These are phyloP conservation scores for Zelleria hepariella DNA, from an alignment of 2,888 invertebrate genomes.

Conservation along the genomic window DNA sequence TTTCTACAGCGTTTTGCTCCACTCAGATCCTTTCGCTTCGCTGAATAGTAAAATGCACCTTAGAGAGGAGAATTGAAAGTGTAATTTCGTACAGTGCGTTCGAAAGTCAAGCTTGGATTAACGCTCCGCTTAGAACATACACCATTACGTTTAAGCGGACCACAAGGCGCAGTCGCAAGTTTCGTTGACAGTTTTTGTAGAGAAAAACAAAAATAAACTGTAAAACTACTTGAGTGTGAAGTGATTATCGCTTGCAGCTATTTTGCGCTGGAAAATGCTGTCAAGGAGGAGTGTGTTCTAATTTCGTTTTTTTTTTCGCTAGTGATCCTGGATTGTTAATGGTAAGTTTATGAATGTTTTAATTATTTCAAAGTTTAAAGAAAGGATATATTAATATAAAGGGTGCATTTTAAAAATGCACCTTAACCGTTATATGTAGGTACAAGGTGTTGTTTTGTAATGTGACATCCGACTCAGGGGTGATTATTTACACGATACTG, in stretches of 20 bases:
- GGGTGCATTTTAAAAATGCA: too few species aligned
- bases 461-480: too few species aligned
- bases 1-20: background rate
- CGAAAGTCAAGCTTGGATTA: background rate
- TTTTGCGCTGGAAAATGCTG: background rate
- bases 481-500: too few species aligned
- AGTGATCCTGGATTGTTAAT: background rate
- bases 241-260: background rate
- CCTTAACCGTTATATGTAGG: too few species aligned
- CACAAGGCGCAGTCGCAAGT: background rate
- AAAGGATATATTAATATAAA: too few species aligned
- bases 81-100: background rate
- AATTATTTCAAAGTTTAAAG: too few species aligned
- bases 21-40: background rate
- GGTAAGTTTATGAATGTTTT: background rate
- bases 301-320: background rate
- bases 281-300: background rate
- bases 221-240: slow-evolving; percentile 4
- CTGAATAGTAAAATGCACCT: background rate
- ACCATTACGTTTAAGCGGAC: background rate
- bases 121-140: background rate
- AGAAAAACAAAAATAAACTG: background rate
- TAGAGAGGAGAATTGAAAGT: background rate
- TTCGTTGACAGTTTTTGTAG: background rate
- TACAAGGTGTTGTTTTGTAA: too few species aligned